Evolutionary conservation across 2,113 vertebrate genomes (phyloP).

Genomic region (Aegotheles bennettii): DNA sequence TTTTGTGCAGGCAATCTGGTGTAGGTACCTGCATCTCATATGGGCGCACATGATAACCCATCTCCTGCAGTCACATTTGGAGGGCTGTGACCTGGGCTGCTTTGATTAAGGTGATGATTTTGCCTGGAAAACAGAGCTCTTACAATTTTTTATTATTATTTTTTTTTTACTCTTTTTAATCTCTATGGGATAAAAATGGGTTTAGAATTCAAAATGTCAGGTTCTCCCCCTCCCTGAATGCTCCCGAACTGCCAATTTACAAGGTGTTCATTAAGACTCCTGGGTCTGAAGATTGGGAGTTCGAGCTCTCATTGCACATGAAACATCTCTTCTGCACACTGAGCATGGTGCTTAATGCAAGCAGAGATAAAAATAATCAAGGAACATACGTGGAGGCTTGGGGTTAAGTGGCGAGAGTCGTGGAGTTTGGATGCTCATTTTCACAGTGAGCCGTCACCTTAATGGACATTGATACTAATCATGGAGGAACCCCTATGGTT

Average conservation of each 20-base stretch:
- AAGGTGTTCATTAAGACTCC: background rate
- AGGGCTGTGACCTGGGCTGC: background rate
- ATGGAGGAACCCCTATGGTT: slow-evolving; percentile 31
- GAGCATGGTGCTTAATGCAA: background rate
- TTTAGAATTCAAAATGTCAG: background rate
- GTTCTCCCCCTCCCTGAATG: background rate
- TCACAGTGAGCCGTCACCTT: slow-evolving; percentile 50
- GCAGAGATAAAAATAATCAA: slow-evolving; percentile 1
- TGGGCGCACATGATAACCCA: background rate
- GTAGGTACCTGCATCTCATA: rapidly evolving
- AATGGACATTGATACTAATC: slow-evolving; percentile 59
- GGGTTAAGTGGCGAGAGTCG: slow-evolving; percentile 20
- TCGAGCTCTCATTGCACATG: background rate
- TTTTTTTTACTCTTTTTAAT: background rate
- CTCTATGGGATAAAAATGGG: background rate
- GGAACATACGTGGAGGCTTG: background rate
- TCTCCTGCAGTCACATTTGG: background rate
- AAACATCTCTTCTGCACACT: background rate
- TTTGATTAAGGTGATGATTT: background rate
- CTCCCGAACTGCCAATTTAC: background rate
- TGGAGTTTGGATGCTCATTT: slow-evolving; percentile 32
- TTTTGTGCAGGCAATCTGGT: background rate
- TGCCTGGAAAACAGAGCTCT: background rate
- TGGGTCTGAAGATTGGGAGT: background rate
- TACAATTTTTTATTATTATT: background rate